A percentile compares a stretch with the other conserved stretches of the same genome.
Conservation (phyloP, 1,140 invertebrate genomes). For the Archegozetes longisetosus region DNA sequence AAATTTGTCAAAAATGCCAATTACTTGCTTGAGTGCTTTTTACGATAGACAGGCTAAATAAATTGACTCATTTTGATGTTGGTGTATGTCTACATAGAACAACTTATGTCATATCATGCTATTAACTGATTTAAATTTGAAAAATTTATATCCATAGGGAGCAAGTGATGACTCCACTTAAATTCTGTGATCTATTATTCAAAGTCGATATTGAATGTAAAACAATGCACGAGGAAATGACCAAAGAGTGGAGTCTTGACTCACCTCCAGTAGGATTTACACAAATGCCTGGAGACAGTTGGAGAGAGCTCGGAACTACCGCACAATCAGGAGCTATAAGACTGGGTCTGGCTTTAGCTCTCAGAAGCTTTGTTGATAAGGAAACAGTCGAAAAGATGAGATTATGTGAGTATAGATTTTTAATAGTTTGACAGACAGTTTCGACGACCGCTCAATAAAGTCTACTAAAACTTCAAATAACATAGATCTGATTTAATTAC, state of each 20-base stretch:
- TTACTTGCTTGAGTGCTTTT: too few relatives aligned
- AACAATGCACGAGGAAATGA: conserved; percentile 34
- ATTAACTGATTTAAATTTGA: conserved; percentile 7
- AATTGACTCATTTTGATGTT: too few relatives aligned
- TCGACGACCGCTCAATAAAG: background rate
- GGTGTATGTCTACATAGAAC: background rate
- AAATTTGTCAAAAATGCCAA: too few relatives aligned
- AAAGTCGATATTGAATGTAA: conserved; percentile 57
- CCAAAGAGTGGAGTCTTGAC: conserved; percentile 24
- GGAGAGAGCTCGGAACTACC: conserved; percentile 42
- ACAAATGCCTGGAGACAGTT: background rate
- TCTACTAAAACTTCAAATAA: background rate
- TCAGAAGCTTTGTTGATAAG: conserved; percentile 60
- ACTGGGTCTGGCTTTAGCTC: conserved; percentile 56
- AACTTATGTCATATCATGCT: background rate
- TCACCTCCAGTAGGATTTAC: conserved; percentile 23
- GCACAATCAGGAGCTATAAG: conserved; percentile 68
- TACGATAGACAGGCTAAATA: too few relatives aligned
- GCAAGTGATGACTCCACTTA: conserved; percentile 66
- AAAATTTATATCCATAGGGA: conserved; percentile 23
- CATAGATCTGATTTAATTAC: conserved; percentile 25
- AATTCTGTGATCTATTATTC: conserved; percentile 53
- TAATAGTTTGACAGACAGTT: conserved; percentile 16
- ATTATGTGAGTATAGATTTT: conserved; percentile 41
- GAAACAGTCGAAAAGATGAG: conserved; percentile 66